Evolutionary conservation across 2,888 invertebrate species (phyloP).

Genomic region (Phyto melanocephala): DNA sequence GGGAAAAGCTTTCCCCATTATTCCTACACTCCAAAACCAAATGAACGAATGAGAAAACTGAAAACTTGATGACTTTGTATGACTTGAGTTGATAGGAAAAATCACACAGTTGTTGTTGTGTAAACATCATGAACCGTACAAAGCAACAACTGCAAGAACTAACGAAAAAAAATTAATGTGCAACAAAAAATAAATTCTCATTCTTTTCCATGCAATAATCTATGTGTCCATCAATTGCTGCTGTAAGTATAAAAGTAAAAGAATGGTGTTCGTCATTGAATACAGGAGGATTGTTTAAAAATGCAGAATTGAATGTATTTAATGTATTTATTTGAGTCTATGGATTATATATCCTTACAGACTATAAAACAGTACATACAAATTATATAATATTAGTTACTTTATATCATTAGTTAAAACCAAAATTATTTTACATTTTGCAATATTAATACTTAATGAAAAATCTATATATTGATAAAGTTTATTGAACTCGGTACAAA

Average conservation of each 20-base stretch:
- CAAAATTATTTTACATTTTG: too few species aligned
- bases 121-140: neutral
- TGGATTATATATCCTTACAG: too few species aligned
- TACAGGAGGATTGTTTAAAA: neutral
- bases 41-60: conserved; percentile 64
- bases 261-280: conserved; percentile 43
- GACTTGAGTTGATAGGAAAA: conserved; percentile 59
- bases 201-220: neutral
- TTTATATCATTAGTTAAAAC: too few species aligned
- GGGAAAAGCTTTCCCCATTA: neutral
- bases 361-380: too few species aligned
- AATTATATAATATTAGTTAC: too few species aligned
- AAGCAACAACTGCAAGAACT: conserved; percentile 5
- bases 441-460: too few species aligned
- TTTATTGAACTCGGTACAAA: too few species aligned
- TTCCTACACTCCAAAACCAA: neutral
- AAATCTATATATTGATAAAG: too few species aligned
- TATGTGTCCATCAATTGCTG: neutral
- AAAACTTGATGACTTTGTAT: conserved; percentile 63
- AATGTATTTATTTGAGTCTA: too few species aligned
- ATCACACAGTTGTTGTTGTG: conserved; percentile 39
- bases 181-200: conserved; percentile 13
- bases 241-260: conserved; percentile 14
- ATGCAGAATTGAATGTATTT: neutral
- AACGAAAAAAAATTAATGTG: neutral